Conservation (phyloP, 2,113 vertebrate species). For the Centropus bengalensis region DNA sequence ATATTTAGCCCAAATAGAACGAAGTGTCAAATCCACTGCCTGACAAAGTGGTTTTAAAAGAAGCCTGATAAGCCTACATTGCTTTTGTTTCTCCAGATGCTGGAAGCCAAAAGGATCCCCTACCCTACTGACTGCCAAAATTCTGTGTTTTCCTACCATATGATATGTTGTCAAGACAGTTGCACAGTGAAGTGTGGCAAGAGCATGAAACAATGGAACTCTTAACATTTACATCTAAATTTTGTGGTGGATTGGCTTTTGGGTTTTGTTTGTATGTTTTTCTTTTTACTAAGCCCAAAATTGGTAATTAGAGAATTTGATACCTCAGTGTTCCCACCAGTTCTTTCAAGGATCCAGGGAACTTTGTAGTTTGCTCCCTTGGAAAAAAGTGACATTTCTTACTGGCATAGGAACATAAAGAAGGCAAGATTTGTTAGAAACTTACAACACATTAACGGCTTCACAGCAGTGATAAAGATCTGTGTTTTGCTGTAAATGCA, state of each 20-base stretch:
- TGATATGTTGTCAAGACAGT: too few species aligned
- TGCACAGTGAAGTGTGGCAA: too few species aligned
- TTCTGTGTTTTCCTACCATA: too few species aligned
- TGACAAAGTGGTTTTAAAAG: background rate
- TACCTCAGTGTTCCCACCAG: background rate
- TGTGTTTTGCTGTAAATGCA: background rate
- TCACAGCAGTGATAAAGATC: background rate
- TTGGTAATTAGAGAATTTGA: background rate
- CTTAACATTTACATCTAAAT: too few species aligned
- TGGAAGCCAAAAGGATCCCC: background rate
- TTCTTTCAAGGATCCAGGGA: background rate
- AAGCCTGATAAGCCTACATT: background rate
- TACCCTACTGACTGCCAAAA: too few species aligned
- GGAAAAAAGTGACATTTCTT: background rate
- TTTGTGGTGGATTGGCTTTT: too few species aligned
- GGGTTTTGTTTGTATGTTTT: too few species aligned
- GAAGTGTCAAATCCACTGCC: background rate
- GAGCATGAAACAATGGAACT: too few species aligned
- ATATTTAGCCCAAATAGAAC: background rate
- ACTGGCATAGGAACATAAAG: background rate
- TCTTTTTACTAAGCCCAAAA: background rate
- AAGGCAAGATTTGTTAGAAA: background rate
- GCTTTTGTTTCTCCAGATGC: background rate
- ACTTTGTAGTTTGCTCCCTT: background rate
- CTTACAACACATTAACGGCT: background rate